Evolutionary conservation across 2,113 vertebrate species (phyloP).

Genomic region (Dasyprocta punctata): DNA sequence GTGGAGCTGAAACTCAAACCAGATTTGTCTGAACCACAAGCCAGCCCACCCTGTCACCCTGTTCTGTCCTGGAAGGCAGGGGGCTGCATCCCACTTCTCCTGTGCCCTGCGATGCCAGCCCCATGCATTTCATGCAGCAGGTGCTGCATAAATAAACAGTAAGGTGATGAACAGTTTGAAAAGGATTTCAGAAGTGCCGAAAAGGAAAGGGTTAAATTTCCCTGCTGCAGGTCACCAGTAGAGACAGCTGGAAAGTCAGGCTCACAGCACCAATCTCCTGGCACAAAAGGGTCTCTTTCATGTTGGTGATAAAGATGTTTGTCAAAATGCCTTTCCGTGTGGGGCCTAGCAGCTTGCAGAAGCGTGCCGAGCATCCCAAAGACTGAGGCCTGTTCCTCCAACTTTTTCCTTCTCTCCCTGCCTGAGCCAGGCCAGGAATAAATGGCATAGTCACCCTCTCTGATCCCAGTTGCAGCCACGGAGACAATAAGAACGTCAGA

Average conservation of each 20-base stretch:
- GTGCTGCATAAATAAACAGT: background rate
- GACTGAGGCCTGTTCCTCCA: background rate
- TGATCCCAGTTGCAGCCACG: background rate
- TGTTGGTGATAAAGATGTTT: conserved; percentile 40
- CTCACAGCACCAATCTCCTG: background rate
- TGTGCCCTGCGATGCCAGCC: background rate
- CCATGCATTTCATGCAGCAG: background rate
- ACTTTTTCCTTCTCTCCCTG: background rate
- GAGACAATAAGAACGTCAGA: background rate
- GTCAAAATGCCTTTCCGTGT: background rate
- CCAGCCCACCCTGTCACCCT: background rate
- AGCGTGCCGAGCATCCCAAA: background rate
- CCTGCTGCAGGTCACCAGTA: background rate
- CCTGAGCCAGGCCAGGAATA: background rate
- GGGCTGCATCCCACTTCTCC: background rate
- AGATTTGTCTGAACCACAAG: background rate
- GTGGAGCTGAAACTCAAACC: background rate
- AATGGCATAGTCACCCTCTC: background rate
- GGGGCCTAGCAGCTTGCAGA: background rate
- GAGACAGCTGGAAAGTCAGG: background rate
- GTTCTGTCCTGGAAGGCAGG: background rate
- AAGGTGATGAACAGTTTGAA: background rate
- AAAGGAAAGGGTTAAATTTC: background rate
- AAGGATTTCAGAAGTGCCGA: background rate
- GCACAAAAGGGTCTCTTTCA: background rate